Evolutionary conservation across 2,888 invertebrate genomes (phyloP), one percentile per base, ranked within the genome.

Genomic region (Pollenia angustigena): DNA sequence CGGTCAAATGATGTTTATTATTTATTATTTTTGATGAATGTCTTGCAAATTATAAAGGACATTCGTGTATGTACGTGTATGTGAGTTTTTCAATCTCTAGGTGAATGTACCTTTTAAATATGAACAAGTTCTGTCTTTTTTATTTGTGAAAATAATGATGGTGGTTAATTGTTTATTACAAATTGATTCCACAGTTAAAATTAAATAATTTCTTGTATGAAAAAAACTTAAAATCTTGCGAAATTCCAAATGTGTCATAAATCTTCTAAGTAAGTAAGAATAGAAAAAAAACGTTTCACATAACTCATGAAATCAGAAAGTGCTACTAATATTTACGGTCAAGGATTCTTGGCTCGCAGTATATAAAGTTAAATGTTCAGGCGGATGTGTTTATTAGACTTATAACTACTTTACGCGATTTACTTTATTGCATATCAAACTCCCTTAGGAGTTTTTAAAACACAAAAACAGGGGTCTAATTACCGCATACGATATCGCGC

Each of bases 1-100:
- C 87, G 87, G 87, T 84, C 87, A 84, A 84, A 81, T 18, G 76
- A 81, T 74, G 18, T 71, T 66, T 68, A 68, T 75, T 78, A 40
- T 23, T 44, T 76, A 18, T 69, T 23, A 32, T 72, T 58, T 56
- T 18, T 16, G 40, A 40, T 68, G 40, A 81, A 81, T 72, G 71
- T 46, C 62, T 62, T 46, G 62, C 14, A 11, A 46, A 58, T 50
- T n/a, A 23, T 18, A 72, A 74, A 79, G 46, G 66, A 76, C 56
- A 76, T 18, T 50, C 48, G 11, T 48, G 68, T 10, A 56, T 18
- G 48, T 23, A 66, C 16, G 8, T 54, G 32, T 6, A 12, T 64
- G 46, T 46, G 52, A 18, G 48, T 48, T 32, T 46, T 56, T 18
- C 4, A 52, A 42, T 12, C 12, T 18, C 10, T 16, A 72, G 83